Evolutionary conservation across 2,797 vertebrate species (phyloP), one percentile per base, ranked within the genome.

Genomic region (Poecilia gillii): DNA sequence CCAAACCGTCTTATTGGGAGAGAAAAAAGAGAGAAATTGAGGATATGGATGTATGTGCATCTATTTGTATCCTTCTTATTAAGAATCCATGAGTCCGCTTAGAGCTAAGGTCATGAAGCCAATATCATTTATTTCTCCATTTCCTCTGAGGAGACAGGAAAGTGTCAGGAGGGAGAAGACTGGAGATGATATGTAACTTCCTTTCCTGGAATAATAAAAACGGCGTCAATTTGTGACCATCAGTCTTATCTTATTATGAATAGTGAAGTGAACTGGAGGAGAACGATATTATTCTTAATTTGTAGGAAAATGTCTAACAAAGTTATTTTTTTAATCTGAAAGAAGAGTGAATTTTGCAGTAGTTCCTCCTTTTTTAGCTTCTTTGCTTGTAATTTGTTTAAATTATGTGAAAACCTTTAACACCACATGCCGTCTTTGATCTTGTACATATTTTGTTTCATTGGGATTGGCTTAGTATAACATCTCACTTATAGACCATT

Each of bases 401-500:
- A 93, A 94, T 95, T 83, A 89, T 94, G 80, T 93, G 90, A 93
- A 90, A 89, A 88, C 83, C 41, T 70, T 59, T 90, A 87, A 83
- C 83, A 80, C 75, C 79, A 84, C 82, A 39, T 86, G 86, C 82
- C 87, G 77, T 86, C 68, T 83, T 89, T 90, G 85, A 79, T 88
- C 82, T 93, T 94, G 93, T 95, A 93, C 79, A 95, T 94, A 93
- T 90, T 91, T 92, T 92, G 78, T 92, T 88, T 88, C 39, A 75
- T 84, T 62, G 64, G 87, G 80, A 87, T 81, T 81, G 39, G 84
- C 87, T 88, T 90, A 46, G 46, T 46, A 57, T 84, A 88, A 91
- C 88, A 76, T 73, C 88, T 91, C 83, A 77, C 85, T 85, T 73
- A 74, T 23, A 46, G 85, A 81, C 25, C 82, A 82, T 87, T 88